Evolutionary conservation across 1,140 invertebrate species (phyloP).

Genomic region (Scylla paramamosain): DNA sequence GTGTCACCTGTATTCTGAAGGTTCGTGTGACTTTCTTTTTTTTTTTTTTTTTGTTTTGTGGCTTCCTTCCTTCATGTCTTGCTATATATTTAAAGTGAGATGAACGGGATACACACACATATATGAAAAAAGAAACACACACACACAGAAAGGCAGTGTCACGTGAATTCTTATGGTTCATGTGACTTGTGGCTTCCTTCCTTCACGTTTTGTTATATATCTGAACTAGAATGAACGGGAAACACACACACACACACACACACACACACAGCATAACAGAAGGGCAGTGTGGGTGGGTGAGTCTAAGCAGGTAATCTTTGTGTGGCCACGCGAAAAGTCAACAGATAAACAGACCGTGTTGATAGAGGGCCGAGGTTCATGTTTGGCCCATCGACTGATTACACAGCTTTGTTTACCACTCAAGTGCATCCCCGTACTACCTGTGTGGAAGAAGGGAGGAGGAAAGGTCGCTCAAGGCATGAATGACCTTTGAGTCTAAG

Average conservation of each 20-base stretch:
- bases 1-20: neutral
- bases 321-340: neutral
- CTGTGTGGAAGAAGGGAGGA: neutral
- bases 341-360: neutral
- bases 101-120: too few relatives aligned
- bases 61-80: too few relatives aligned
- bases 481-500: too few relatives aligned
- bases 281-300: neutral
- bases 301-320: neutral
- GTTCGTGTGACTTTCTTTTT: too few relatives aligned
- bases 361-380: neutral
- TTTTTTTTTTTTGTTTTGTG: too few relatives aligned
- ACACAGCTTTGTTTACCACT: neutral
- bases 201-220: too few relatives aligned
- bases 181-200: too few relatives aligned
- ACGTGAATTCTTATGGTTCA: neutral
- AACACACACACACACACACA: neutral
- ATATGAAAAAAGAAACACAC: neutral
- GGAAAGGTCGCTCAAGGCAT: too few relatives aligned
- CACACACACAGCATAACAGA: neutral
- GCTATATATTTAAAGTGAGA: too few relatives aligned
- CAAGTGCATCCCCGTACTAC: neutral
- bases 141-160: neutral
- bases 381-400: slow-evolving; percentile 9
- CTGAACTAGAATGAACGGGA: too few relatives aligned